Evolutionary conservation across 2,888 invertebrate species (phyloP), one percentile per base, ranked within the genome.

Genomic region (Cataglyphis livida): DNA sequence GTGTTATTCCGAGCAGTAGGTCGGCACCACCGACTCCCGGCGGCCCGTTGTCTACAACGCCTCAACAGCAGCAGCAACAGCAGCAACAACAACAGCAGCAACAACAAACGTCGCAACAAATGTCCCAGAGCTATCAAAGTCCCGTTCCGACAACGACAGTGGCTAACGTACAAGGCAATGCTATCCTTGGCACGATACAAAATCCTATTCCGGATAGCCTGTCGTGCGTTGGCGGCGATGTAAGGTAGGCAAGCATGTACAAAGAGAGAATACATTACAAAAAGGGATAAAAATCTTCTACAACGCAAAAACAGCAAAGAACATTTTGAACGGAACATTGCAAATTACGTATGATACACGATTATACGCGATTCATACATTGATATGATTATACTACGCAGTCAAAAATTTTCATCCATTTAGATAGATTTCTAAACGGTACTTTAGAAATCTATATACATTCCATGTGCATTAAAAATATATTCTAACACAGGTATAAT

Each of bases 181-280:
- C 92, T 57, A 91, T 93, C 86, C 93, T 94, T 75, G 93, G 93
- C 84, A 92, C 93, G 81, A 91, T 94, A 84, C 94, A 94, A 88
- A 94, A 93, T 87, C 93, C 93, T 64, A 94, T 94, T 87, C 94
- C 95, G 75, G 95, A 96, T 92, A 95, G 95, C 79, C 92, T 96
- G 74, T 95, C 95, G 83, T 95, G 95, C 86, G 95, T 96, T 85
- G 96, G 95, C 85, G 96, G 96, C 64, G 96, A 96, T 92, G 96
- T 96, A 86, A 95, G 96, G 92, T 96, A 94, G 92, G 95, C 90
- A 86, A 91, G 93, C 92, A 93, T 91, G 91, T 85, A 82, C 78
- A 82, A 83, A 83, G 32, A 78, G 32, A 85, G 62, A 62, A 62
- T 89, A 81, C 59, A 48, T 66, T 87, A 81, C 61, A 81, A 59